Conservation (phyloP, 2,888 invertebrate species). For the Cataglyphis cursor region DNA sequence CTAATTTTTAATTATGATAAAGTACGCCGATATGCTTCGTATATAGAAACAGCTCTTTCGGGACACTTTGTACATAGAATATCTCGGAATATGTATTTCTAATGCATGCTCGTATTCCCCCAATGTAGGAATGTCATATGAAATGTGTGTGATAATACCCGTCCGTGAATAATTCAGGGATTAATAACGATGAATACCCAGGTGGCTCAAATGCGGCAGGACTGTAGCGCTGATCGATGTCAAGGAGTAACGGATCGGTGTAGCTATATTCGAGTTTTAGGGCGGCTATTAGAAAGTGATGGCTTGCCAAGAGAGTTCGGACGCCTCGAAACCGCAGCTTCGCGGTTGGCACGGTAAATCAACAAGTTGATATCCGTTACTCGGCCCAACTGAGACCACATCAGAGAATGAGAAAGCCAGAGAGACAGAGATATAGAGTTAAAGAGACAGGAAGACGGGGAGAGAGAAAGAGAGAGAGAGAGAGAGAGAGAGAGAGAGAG, state of each 20-base stretch:
- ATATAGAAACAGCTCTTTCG: not conserved
- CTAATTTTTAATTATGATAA: not conserved
- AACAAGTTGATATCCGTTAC: constrained; percentile 85
- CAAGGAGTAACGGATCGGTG: constrained; percentile 61
- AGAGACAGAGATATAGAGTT: not conserved
- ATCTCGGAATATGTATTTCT: constrained; percentile 37
- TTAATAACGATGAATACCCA: constrained; percentile 58
- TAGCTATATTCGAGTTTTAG: constrained; percentile 74
- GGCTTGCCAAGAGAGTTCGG: constrained; percentile 75
- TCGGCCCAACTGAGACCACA: constrained; percentile 67
- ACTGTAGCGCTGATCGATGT: constrained; percentile 52
- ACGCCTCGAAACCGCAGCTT: constrained; percentile 77
- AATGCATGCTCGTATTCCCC: constrained; percentile 31
- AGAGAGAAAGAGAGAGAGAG: constrained; percentile 8
- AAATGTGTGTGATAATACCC: constrained; percentile 57
- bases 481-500: not conserved
- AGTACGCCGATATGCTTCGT: not conserved
- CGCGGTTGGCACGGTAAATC: constrained; percentile 83
- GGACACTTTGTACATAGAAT: not conserved
- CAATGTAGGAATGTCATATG: constrained; percentile 31
- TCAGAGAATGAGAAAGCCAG: constrained; percentile 50
- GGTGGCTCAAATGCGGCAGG: constrained; percentile 53
- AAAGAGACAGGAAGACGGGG: not conserved
- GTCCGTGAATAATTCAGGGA: constrained; percentile 58
- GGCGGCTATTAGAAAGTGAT: constrained; percentile 75